Evolutionary conservation across 1,140 invertebrate species (phyloP), one percentile per base, ranked within the genome.

Genomic region (Thalassaphorura encarpata): DNA sequence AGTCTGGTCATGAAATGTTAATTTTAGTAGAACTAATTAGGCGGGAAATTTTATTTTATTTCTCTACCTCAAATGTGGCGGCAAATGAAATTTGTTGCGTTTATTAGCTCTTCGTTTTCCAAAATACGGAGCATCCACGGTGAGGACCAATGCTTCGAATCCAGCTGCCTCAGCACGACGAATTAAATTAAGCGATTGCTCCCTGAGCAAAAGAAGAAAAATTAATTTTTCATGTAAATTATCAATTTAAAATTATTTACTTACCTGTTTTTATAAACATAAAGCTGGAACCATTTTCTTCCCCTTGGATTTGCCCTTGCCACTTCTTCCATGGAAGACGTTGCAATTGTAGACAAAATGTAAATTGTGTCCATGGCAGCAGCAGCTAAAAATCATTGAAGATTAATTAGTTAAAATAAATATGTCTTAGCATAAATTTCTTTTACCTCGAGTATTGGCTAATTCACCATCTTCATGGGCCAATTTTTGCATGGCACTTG

Each of bases 401-500:
- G 0, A 23, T 26, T 26, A 42, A 43, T 45, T 49, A 13, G 26
- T 36, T 31, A 31, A 31, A 49, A 28, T n/a, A n/a, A n/a, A n/a
- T 28, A 49, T 49, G 16, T 49, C 11, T 31, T 49, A 4, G 0
- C 11, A 49, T 16, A 11, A 36, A 29, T 52, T 27, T 39, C 54
- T 53, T 33, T 64, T 74, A 88, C 86, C 87, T 81, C 72, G 83
- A 1, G 79, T 89, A 70, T 81, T 89, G 39, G 85, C 91, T 54
- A 81, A 73, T 76, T 97, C 92, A 13, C 93, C 93, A 45, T 91
- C 84, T 1, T 83, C 80, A 75, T 93, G 84, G 0, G 91, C 89
- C 87, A 97, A 85, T 66, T 78, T 80, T 67, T 96, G 92, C 87
- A 95, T 91, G 0, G 91, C 91, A 3, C 89, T 87, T 1, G 93